Percentiles rank a stretch among this genome's conserved stretches.
phyloP scores from a whole-genome alignment of 2,888 invertebrate genomes.

The Luperina testacea region DNA sequence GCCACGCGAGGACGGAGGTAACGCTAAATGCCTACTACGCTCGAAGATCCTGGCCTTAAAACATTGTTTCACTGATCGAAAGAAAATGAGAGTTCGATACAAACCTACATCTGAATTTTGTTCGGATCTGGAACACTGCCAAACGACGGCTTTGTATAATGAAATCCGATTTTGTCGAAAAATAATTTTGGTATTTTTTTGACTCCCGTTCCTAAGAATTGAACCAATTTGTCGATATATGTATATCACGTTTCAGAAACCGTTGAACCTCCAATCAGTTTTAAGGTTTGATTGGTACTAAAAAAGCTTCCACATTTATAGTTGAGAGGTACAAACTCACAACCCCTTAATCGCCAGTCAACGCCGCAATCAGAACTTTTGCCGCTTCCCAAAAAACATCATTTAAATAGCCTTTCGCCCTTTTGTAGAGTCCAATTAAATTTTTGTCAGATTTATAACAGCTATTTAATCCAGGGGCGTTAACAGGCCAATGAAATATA shows the following conservation, averaged over 20 bases:
- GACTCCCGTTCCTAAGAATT: not conserved
- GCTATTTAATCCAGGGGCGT: conserved; percentile 48
- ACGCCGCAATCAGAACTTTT: conserved; percentile 38
- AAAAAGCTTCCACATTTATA: not conserved
- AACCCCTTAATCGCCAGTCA: conserved; percentile 40
- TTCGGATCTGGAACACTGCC: conserved; percentile 13
- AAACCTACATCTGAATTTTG: conserved; percentile 32
- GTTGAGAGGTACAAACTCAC: conserved; percentile 13
- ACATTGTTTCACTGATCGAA: conserved; percentile 41
- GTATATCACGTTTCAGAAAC: not conserved
- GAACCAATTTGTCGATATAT: conserved; percentile 10
- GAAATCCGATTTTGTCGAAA: conserved; percentile 13
- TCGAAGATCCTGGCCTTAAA: too few species aligned
- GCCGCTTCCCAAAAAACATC: conserved; percentile 17
- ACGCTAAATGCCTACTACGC: too few species aligned
- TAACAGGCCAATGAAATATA: conserved; percentile 63
- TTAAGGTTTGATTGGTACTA: not conserved
- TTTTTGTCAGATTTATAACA: conserved; percentile 56
- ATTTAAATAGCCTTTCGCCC: conserved; percentile 26
- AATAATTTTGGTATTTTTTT: not conserved
- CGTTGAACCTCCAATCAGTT: not conserved
- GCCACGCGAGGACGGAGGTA: too few species aligned
- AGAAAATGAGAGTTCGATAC: conserved; percentile 45
- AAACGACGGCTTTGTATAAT: conserved; percentile 24
- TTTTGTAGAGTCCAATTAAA: conserved; percentile 39